Evolutionary conservation across 2,888 invertebrate genomes (phyloP).

Genomic region (Acanthosepion esculentum): DNA sequence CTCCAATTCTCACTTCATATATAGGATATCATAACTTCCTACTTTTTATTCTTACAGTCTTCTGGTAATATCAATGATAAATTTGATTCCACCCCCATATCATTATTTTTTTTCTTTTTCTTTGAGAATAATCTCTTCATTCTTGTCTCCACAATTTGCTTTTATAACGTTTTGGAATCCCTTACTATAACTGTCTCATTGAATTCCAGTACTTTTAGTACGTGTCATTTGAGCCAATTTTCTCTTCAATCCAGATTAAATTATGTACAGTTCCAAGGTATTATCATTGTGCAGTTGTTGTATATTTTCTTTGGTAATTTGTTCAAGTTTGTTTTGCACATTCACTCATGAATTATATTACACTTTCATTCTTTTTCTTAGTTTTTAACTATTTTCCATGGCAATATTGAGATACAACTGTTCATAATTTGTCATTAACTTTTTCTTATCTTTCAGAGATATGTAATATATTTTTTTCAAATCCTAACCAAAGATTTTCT

Average conservation of each 20-base stretch:
- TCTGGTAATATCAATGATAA: neutral
- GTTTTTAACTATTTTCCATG: too few relatives aligned
- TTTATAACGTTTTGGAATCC: too few relatives aligned
- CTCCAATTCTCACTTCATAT: neutral
- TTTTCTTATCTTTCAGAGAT: too few relatives aligned
- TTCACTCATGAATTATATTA: too few relatives aligned
- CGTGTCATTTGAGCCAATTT: neutral
- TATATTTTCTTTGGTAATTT: too few relatives aligned
- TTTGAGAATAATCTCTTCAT: neutral
- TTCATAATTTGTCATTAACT: too few relatives aligned
- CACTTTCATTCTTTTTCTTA: too few relatives aligned
- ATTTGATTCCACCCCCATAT: neutral
- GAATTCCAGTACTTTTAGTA: neutral
- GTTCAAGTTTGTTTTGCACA: too few relatives aligned
- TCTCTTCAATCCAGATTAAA: neutral
- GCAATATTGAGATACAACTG: too few relatives aligned
- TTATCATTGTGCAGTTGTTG: neutral
- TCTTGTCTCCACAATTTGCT: neutral
- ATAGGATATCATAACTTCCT: neutral
- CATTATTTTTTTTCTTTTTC: neutral
- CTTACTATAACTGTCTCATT: neutral
- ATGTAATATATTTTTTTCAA: too few relatives aligned
- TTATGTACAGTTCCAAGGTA: neutral
- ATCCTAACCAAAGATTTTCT: too few relatives aligned
- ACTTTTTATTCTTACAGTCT: too few relatives aligned